Percentiles rank a stretch among this genome's conserved stretches.
Conservation (phyloP, 1,140 invertebrate genomes). For the Trichonephila clavipes region DNA sequence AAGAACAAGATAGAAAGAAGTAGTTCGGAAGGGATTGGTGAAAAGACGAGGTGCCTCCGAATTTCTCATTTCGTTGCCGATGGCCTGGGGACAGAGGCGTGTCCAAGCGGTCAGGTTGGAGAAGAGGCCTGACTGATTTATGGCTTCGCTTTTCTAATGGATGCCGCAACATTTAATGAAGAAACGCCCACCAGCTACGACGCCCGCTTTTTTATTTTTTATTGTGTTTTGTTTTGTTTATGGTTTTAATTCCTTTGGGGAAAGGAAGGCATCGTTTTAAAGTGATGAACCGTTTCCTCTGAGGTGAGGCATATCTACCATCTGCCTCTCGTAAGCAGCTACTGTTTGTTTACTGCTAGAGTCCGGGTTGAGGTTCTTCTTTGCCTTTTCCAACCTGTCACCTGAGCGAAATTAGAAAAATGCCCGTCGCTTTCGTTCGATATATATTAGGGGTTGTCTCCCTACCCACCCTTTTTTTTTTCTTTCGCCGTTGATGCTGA, state of each 20-base stretch:
- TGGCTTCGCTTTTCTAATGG: conserved; percentile 67
- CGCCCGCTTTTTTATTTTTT: conserved; percentile 11
- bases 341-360: conserved; percentile 15
- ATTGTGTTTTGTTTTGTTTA: conserved; percentile 19
- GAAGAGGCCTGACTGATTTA: conserved; percentile 65
- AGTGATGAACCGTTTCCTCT: conserved; percentile 50
- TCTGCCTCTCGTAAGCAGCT: background rate
- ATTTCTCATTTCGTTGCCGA: conserved; percentile 62
- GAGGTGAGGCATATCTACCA: conserved; percentile 34
- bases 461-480: background rate
- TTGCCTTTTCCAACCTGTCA: background rate
- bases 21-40: conserved; percentile 48
- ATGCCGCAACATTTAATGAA: conserved; percentile 77
- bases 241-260: background rate
- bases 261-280: conserved; percentile 41
- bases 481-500: background rate
- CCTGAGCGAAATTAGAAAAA: conserved; percentile 9
- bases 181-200: conserved; percentile 69
- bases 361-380: conserved; percentile 3
- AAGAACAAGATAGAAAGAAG: background rate
- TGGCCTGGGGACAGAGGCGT: conserved; percentile 55
- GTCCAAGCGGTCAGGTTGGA: conserved; percentile 49
- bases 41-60: conserved; percentile 70
- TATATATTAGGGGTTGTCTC: background rate
- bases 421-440: background rate